Conservation (phyloP, 2,888 invertebrate species). For the Hymenopus coronatus region DNA sequence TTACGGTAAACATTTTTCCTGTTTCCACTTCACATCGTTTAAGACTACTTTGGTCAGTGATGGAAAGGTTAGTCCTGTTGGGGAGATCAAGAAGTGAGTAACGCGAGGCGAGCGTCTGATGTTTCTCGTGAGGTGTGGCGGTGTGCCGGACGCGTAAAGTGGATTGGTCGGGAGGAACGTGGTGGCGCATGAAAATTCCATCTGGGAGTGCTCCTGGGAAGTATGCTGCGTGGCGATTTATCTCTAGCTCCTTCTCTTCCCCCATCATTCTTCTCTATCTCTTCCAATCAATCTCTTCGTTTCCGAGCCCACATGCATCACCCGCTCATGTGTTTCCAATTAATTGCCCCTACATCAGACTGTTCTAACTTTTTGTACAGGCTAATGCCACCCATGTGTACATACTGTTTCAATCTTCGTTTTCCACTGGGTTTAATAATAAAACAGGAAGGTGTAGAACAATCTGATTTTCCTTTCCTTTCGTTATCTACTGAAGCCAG, state of each 20-base stretch:
- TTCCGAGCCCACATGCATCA: background rate
- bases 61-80: background rate
- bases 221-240: background rate
- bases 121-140: background rate
- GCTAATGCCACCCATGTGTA: background rate
- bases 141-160: background rate
- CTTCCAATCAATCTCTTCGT: background rate
- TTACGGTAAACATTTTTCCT: too few species aligned
- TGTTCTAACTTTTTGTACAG: background rate
- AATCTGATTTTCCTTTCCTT: background rate
- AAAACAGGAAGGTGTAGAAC: background rate
- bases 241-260: background rate
- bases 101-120: background rate
- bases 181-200: background rate
- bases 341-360: background rate
- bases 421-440: background rate
- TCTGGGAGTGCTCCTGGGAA: background rate
- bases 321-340: background rate
- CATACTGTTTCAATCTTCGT: background rate
- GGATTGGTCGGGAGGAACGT: background rate
- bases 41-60: background rate
- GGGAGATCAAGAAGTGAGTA: background rate
- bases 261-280: background rate
- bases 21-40: too few species aligned
- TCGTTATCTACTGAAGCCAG: too few species aligned